Evolutionary conservation across 2,888 invertebrate genomes (phyloP), one percentile per base, ranked within the genome.

Genomic region (Steinernema scapterisci): DNA sequence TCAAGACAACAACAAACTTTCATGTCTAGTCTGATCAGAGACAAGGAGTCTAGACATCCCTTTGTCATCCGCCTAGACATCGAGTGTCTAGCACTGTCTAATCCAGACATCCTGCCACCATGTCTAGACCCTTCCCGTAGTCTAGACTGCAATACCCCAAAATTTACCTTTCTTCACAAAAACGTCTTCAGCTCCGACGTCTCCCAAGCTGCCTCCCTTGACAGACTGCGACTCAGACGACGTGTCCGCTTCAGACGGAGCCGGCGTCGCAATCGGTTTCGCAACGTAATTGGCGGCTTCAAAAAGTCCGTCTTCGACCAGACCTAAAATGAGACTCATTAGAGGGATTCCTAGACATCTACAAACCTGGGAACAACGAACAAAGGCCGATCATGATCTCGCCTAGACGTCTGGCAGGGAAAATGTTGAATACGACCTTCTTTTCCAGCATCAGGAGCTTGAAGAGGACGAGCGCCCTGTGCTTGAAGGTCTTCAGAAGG

Each of bases 391-490:
- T 90, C 82, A 97, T 92, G 5, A 93, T 92, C 7, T 93, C 92
- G 83, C 96, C 95, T 80, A 97, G 90, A 7, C 93, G 92, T 77
- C 94, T 93, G 0, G 96, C 97, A 0, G 97, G 96, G 23, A 95
- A 93, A 74, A 95, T 94, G 89, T 93, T 94, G 87, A 97, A 94
- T 73, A 99, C 91, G 52, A 97, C 93, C 88, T 93, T 88, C 83
- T 93, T 92, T 87, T 97, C 94, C 76, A 99, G 90, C 70, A 99
- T 90, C 74, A 97, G 89, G 74, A 97, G 90, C 89, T 99, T 99
- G 88, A 97, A 96, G 63, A 99, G 89, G 76, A 96, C 90, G 72
- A 99, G 89, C 46, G 94, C 93, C 90, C 96, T 95, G 88, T 97
- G 96, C 78, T 93, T 92, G 92, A 96, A 97, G 80, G 91, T 91